Evolutionary conservation across 1,140 invertebrate genomes (phyloP).

Genomic region (Tetramorium simillimum): DNA sequence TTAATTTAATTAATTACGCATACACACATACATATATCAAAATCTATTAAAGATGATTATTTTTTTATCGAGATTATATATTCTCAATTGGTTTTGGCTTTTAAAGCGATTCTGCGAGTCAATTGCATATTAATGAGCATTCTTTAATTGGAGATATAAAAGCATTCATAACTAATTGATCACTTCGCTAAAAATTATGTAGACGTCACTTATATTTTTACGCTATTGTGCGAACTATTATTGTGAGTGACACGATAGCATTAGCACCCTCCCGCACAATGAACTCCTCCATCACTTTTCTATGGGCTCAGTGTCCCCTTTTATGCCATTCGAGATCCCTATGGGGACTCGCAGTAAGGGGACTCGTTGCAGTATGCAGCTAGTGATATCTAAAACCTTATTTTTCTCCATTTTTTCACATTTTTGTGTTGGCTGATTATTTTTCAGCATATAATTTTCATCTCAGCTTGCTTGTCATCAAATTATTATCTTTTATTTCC

Average conservation of each 20-base stretch:
- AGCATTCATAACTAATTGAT: constrained; percentile 20
- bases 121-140: not conserved
- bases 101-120: not conserved
- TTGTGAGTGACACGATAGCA: constrained; percentile 43
- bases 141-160: not conserved
- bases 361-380: constrained; percentile 23
- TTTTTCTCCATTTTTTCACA: constrained; percentile 56
- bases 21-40: not conserved
- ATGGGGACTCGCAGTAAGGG: constrained; percentile 29
- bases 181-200: not conserved
- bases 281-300: constrained; percentile 60
- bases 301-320: constrained; percentile 59
- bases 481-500: not conserved
- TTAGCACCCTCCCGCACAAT: constrained; percentile 42
- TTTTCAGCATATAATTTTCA: constrained; percentile 80
- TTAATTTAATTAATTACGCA: not conserved
- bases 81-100: not conserved
- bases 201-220: constrained; percentile 59
- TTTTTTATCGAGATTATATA: not conserved
- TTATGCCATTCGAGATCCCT: constrained; percentile 53
- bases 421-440: constrained; percentile 76
- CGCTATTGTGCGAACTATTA: not conserved
- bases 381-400: constrained; percentile 74
- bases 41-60: not conserved
- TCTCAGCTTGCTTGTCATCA: constrained; percentile 26